phyloP scores from a whole-genome alignment of 1,140 invertebrate species.

The Caenorhabditis briggsae region DNA sequence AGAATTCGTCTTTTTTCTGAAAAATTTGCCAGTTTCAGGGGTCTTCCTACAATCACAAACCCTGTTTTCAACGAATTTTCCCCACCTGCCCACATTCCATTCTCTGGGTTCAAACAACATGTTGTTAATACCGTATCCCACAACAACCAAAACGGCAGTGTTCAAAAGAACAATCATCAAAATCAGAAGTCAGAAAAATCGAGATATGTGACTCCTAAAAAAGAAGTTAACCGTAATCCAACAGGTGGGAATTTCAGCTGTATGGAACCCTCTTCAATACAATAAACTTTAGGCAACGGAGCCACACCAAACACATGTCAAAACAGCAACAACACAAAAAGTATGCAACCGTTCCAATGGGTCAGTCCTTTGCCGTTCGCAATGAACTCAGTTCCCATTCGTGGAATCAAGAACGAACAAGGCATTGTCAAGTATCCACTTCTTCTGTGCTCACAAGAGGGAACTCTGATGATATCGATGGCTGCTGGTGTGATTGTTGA shows the following conservation, averaged over 20 bases:
- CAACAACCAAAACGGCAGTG: not conserved
- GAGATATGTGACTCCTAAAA: not conserved
- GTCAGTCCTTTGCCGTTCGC: slow-evolving; percentile 2
- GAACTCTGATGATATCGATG: slow-evolving; percentile 53
- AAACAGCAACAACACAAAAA: not conserved
- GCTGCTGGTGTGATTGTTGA: slow-evolving; percentile 53
- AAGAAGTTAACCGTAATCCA: not conserved
- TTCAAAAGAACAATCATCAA: not conserved
- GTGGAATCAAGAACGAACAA: not conserved
- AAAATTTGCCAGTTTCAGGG: not conserved
- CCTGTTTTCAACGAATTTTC: slow-evolving; percentile 1
- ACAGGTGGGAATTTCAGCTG: no score
- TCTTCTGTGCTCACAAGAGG: slow-evolving; percentile 60
- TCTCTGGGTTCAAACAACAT: not conserved
- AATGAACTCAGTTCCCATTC: slow-evolving; percentile 29
- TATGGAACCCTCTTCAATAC: no score
- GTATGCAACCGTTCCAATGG: slow-evolving; percentile 20
- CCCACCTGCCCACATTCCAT: slow-evolving; percentile 29
- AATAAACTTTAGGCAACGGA: no score
- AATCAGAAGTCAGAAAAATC: not conserved
- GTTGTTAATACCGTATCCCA: no score
- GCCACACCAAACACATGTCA: no score
- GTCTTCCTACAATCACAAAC: slow-evolving; percentile 12
- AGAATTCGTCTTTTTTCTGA: not conserved
- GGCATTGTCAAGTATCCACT: slow-evolving; percentile 54